Conservation (phyloP, 1,140 invertebrate species). For the Schlechtendalia chinensis region DNA sequence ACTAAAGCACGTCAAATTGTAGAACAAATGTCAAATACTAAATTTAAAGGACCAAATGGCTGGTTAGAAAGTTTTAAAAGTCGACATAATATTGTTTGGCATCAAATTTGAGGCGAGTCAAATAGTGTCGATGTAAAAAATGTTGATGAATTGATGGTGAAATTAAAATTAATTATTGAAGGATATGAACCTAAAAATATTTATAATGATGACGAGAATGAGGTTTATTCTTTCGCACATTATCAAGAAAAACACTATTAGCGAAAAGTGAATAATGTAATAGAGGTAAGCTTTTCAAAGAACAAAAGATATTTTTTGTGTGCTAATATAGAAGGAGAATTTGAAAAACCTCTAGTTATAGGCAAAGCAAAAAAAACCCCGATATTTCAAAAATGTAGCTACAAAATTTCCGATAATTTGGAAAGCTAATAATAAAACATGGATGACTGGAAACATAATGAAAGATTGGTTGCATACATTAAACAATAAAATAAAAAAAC, state of each 20-base stretch:
- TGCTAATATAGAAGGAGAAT: neutral
- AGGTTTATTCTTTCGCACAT: neutral
- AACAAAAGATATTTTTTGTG: neutral
- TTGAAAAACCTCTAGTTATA: neutral
- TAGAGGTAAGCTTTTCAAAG: neutral
- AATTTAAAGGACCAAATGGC: no score
- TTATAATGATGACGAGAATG: neutral
- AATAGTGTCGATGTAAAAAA: no score
- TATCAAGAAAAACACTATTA: neutral
- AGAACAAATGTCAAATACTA: no score
- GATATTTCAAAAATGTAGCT: neutral
- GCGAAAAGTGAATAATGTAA: neutral
- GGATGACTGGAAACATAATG: neutral
- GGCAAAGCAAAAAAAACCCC: neutral
- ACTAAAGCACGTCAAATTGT: neutral
- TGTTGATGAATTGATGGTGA: neutral
- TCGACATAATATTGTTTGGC: no score
- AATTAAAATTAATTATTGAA: neutral
- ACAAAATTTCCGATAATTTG: neutral
- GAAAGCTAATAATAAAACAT: constrained; percentile 4
- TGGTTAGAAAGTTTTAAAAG: no score
- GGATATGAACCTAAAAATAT: neutral
- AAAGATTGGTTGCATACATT: constrained; percentile 4
- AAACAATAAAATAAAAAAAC: no score
- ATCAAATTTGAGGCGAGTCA: no score